These are phyloP conservation scores for Tetragonula carbonaria DNA, from an alignment of 2,888 invertebrate genomes.

Conservation along the genomic window DNA sequence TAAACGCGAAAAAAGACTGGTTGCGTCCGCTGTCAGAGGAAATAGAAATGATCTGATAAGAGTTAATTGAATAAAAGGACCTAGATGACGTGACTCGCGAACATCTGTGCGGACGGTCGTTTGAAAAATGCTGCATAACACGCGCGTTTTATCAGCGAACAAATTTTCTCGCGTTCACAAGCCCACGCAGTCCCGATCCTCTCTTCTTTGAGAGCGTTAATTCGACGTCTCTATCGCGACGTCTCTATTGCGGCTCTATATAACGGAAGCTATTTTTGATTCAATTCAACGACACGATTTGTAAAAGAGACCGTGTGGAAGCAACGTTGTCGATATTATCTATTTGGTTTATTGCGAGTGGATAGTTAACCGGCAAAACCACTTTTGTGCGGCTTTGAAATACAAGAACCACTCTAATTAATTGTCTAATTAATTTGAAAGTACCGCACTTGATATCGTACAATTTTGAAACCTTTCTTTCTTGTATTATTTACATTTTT, in stretches of 20 bases:
- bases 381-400: too few relatives aligned
- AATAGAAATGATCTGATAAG: slow-evolving; percentile 23
- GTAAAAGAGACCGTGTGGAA: too few relatives aligned
- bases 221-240: neutral
- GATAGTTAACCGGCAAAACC: too few relatives aligned
- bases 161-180: neutral
- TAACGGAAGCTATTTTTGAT: too few relatives aligned
- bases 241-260: neutral
- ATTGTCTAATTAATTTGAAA: too few relatives aligned
- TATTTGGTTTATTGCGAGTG: too few relatives aligned
- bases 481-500: too few relatives aligned
- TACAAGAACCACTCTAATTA: too few relatives aligned
- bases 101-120: neutral
- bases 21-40: slow-evolving; percentile 15
- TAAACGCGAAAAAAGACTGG: slow-evolving; percentile 16
- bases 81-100: neutral
- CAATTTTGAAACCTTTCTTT: too few relatives aligned
- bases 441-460: too few relatives aligned
- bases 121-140: neutral
- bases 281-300: too few relatives aligned
- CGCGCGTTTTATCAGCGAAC: neutral
- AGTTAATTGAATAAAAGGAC: slow-evolving; percentile 32
- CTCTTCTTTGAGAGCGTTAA: neutral
- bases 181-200: neutral
- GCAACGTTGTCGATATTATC: too few relatives aligned